Conservation (phyloP, 2,113 vertebrate species). For the Cricetomys ansorgei region DNA sequence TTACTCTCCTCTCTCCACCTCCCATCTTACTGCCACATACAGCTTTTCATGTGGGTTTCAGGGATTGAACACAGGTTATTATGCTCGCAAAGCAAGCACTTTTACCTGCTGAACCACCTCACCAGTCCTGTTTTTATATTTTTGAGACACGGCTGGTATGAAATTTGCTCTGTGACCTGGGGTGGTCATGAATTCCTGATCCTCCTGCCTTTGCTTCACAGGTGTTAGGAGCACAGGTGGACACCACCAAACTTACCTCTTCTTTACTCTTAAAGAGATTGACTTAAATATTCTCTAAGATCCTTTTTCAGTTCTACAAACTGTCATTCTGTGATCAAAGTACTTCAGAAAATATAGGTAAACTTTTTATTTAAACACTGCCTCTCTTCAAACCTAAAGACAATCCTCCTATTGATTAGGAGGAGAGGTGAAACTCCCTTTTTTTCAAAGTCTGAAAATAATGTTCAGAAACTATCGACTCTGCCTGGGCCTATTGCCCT, state of each 20-base stretch:
- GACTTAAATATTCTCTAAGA: background rate
- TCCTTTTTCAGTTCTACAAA: conserved; percentile 34
- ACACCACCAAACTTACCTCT: background rate
- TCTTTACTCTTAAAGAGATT: background rate
- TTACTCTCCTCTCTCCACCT: background rate
- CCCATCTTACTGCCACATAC: background rate
- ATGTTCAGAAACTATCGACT: background rate
- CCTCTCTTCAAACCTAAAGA: conserved; percentile 15
- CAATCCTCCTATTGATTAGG: background rate
- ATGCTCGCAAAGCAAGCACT: too few species aligned
- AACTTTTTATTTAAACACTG: conserved; percentile 29
- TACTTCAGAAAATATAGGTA: conserved; percentile 17
- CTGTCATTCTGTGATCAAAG: background rate
- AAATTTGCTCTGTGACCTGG: background rate
- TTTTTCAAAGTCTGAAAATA: conserved; percentile 35
- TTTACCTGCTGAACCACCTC: background rate
- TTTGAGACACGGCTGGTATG: background rate
- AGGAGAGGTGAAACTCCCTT: background rate
- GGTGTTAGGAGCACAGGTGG: background rate
- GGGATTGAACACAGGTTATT: background rate
- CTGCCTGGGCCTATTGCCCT: background rate
- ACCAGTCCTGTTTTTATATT: background rate
- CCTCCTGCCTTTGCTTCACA: background rate
- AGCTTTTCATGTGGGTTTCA: background rate
- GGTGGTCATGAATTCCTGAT: background rate